These are phyloP conservation scores for Tapirus indicus DNA, from an alignment of 2,797 vertebrate genomes.

Conservation along the genomic window DNA sequence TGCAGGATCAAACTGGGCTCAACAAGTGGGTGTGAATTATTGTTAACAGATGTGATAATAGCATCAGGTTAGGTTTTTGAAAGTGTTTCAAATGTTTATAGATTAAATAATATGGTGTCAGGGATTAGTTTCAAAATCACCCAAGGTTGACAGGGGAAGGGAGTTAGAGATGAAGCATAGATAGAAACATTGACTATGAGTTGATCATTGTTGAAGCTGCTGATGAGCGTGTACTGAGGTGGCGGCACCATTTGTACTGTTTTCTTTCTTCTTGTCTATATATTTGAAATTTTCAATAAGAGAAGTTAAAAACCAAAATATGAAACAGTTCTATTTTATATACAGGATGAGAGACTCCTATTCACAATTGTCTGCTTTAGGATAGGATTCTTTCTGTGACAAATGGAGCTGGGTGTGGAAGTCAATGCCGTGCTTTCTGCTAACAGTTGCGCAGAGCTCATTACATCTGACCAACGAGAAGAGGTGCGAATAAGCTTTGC, in stretches of 20 bases:
- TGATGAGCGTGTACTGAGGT: background rate
- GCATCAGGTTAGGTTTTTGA: background rate
- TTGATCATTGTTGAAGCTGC: background rate
- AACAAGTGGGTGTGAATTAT: background rate
- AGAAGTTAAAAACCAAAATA: conserved; percentile 32
- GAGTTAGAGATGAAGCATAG: background rate
- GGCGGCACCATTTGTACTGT: background rate
- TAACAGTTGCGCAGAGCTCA: background rate
- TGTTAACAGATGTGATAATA: background rate
- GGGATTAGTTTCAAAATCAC: background rate
- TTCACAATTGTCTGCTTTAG: background rate
- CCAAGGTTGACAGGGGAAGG: background rate
- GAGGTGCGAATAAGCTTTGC: background rate
- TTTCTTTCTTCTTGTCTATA: background rate
- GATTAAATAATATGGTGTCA: background rate
- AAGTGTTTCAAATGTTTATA: background rate
- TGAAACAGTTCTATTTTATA: conserved; percentile 2
- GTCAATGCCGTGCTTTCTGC: background rate
- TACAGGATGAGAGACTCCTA: background rate
- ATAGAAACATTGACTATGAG: background rate
- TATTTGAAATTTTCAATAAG: background rate
- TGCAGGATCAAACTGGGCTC: background rate
- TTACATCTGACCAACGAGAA: background rate
- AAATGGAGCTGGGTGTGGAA: background rate
- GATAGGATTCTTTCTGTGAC: background rate